Evolutionary conservation across 2,113 vertebrate genomes (phyloP).

Genomic region (Cottus gobio): DNA sequence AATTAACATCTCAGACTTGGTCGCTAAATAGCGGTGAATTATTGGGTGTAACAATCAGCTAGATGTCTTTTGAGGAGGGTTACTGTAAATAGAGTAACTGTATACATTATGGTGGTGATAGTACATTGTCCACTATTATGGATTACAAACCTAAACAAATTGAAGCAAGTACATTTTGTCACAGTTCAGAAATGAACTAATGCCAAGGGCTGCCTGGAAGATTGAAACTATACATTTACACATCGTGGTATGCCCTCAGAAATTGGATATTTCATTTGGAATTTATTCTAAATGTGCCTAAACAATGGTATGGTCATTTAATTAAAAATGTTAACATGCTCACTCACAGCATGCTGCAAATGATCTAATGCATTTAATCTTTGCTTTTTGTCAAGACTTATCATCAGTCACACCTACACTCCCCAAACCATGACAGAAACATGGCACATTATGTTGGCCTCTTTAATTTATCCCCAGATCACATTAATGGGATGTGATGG

Average conservation of each 20-base stretch:
- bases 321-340: background rate
- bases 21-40: background rate
- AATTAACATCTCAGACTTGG: background rate
- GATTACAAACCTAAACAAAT: background rate
- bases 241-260: background rate
- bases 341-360: background rate
- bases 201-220: background rate
- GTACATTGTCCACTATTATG: background rate
- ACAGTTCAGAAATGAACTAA: conserved; percentile 2
- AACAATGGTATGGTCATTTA: background rate
- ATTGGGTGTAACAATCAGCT: background rate
- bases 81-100: background rate
- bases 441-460: conserved; percentile 51
- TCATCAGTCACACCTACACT: conserved; percentile 29
- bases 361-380: conserved; percentile 10
- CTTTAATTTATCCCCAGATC: conserved; percentile 75
- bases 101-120: background rate
- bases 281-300: background rate
- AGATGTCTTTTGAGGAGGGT: background rate
- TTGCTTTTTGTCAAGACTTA: conserved; percentile 42
- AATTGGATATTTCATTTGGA: background rate
- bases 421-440: conserved; percentile 55
- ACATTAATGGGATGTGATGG: conserved; percentile 81
- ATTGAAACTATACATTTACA: background rate
- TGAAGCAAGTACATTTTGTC: background rate